Base-by-base conservation (phyloP, 2,888 invertebrate species). In the Notodonta ziczac region DNA sequence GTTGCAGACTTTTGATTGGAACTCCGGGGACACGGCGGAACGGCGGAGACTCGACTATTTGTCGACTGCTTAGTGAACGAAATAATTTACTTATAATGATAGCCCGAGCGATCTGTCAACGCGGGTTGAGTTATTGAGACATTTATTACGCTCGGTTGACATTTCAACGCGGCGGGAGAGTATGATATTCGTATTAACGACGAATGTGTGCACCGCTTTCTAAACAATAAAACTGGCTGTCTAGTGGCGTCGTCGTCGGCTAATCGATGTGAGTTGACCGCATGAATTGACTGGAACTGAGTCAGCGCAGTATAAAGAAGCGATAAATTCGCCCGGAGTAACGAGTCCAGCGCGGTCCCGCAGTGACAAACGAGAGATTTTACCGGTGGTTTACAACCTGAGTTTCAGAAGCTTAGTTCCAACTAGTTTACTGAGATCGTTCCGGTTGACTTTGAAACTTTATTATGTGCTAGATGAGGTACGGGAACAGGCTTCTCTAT, bases 1-100 rank as follows among this genome's bases (percentile, higher is more conserved):
- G 81, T 84, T 83, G 76, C 76, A 80, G 81, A 84, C 82, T 85
- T 85, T 83, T 85, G 84, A 86, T 87, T 85, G 84, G 77, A 74
- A 77, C 81, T 71, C 80, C 61, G 24, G 74, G 72, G 74, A 74
- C 66, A 66, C 61, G 54, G 61, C 57, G 64, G 59, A 66, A 63
- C 65, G 61, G 59, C 62, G 61, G 62, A 66, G 76, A 73, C 73
- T 74, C 65, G 61, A 58, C 70, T 77, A 71, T 78, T 74, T 77
- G 78, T 73, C 72, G 71, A 69, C 67, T 75, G 79, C 76, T 77
- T 74, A 76, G 75, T 77, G 74, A 78, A 79, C 68, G 72, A 76
- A 77, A 76, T 82, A 83, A 85, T 83, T 81, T 78, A 77, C 80
- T 84, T 82, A 80, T 74, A 76, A 81, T 80, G 81, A 80, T 77